Base-by-base conservation (phyloP, 2,888 invertebrate genomes). In the Oegoconia quadripuncta region DNA sequence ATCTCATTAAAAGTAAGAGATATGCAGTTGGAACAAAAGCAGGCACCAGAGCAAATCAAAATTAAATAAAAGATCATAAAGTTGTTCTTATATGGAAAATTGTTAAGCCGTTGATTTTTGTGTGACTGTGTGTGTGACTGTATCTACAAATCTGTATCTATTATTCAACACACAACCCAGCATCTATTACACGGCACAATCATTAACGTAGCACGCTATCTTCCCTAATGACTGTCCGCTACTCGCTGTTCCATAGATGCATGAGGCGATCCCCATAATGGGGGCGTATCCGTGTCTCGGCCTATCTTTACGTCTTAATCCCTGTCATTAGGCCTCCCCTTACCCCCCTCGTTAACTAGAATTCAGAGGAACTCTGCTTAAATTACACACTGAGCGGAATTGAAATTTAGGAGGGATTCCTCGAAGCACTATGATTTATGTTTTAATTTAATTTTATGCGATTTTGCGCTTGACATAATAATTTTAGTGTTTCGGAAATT, bases 291-390 rank as follows among this genome's bases (percentile, higher is more conserved):
- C 30, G 39, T 41, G 27, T 55, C 59, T 56, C 61, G 58, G 53
- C 64, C 68, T 75, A 78, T 77, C 79, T 79, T 76, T 72, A 82
- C 73, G 77, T 80, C 82, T 82, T 78, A 78, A 84, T 84, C 76
- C 68, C 58, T 52, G 52, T 69, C 74, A 77, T 78, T 76, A 79
- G 61, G 54, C 42, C 12, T 17, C 17, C 27, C 34, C 35, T 8
- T 14, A 11, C 35, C 27, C 27, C 12, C 3, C 36, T 41, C 39
- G 37, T 35, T 26, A 38, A 36, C 20, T 30, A 39, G 23, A 39
- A 42, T 40, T 39, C 30, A 18, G 18, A 41, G 37, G 41, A 40
- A 30, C 28, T 15, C 34, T 37, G 43, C 34, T 37, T 38, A 43
- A 52, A 52, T 50, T 50, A 46, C 50, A 46, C 25, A 26, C 26